Base-by-base conservation (phyloP, 2,888 invertebrate species). In the Yponomeuta malinellus region DNA sequence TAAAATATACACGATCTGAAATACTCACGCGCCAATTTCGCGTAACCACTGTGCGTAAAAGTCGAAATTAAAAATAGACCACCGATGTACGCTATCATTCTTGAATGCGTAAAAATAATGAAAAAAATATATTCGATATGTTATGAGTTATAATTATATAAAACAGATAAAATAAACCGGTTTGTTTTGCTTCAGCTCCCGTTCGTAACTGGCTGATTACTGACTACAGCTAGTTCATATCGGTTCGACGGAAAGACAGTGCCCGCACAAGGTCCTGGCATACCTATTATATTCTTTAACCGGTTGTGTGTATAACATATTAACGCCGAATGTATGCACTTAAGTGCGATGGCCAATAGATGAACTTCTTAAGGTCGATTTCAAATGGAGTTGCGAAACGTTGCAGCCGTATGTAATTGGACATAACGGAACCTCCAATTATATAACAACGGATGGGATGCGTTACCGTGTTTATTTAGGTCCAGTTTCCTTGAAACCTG, bases 21-120 rank as follows among this genome's bases (percentile, higher is more conserved):
- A 69, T 72, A 88, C 89, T 88, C 77, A 90, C 89, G 89, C 74
- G 88, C 85, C 69, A 86, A 72, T 77, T 78, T 90, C 0, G 86
- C 82, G 70, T 81, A 74, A 74, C 82, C 84, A 75, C 76, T 74
- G 37, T 75, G 76, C 72, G 77, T 80, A 71, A 80, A 77, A 70
- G 79, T 74, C 71, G 81, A 70, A 70, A 84, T 59, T 43, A 81
- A 74, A 76, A 78, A 77, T 71, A 85, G 73, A 23, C 80, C 74
- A 70, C 81, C 79, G 80, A 79, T 73, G 71, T 74, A 74, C 70
- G 15, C 67, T 71, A 73, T 70, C 72, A 68, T 63, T 48, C 68
- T 48, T 69, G 70, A 70, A 71, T 9, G 15, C 52, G 67, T 10
- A 48, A 59, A 71, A 74, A 83, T 74, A 89, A 76, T 89, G 12